These are phyloP conservation scores for Anolis sagrei DNA, from an alignment of 2,113 vertebrate species.

Conservation along the genomic window DNA sequence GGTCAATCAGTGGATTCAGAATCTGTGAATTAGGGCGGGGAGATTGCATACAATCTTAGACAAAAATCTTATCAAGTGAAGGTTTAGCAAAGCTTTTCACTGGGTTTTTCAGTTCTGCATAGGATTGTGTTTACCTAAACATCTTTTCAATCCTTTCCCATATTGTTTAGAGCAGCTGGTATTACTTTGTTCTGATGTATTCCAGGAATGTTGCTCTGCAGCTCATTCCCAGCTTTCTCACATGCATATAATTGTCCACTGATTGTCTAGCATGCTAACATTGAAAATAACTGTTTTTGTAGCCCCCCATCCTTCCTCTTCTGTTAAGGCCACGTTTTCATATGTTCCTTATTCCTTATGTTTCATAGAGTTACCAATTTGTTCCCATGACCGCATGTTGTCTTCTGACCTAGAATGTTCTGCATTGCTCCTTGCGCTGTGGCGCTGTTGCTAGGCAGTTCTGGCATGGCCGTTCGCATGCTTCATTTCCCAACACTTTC, in stretches of 20 bases:
- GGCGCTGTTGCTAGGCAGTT: conserved; percentile 72
- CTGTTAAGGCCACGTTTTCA: background rate
- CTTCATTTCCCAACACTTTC: conserved; percentile 58
- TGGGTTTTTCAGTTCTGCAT: background rate
- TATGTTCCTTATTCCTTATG: background rate
- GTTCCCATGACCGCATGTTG: background rate
- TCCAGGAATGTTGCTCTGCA: background rate
- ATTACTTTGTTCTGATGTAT: background rate
- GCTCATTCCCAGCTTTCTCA: background rate
- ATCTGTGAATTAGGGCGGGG: too few species aligned
- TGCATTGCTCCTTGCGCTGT: conserved; percentile 61
- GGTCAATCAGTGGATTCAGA: too few species aligned
- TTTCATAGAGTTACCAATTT: background rate
- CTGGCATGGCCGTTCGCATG: conserved; percentile 52
- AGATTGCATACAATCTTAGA: too few species aligned
- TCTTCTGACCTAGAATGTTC: conserved; percentile 36
- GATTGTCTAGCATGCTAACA: background rate
- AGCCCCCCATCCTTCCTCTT: rapidly evolving
- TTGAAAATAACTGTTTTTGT: rapidly evolving
- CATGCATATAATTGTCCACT: rapidly evolving
- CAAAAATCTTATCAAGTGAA: too few species aligned
- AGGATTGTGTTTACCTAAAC: background rate
- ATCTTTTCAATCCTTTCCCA: rapidly evolving
- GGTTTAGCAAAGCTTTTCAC: too few species aligned
- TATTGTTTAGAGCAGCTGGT: background rate